Base-by-base conservation (phyloP, 2,888 invertebrate genomes). In the Hydroisotoma schaefferi region DNA sequence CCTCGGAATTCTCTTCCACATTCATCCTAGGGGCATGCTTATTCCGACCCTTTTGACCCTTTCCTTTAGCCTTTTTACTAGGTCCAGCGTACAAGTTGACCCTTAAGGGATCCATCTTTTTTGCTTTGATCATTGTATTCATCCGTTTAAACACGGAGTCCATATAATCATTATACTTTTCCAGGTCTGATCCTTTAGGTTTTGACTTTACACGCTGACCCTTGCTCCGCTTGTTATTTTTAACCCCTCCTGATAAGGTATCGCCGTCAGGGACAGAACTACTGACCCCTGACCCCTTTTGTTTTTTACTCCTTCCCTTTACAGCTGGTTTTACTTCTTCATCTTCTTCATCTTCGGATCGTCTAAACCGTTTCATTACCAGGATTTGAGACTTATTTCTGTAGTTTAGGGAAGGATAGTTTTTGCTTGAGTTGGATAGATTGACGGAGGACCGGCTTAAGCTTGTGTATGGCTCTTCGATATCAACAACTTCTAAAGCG, bases 21-120 rank as follows among this genome's bases (percentile, higher is more conserved):
- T 57, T 43, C 55, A 54, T 51, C 44, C 54, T 47, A 12, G 54
- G 26, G 18, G 12, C 54, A 8, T 58, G 37, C 25, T 62, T 65
- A 51, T 59, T 57, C 26, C 44, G 27, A 23, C 20, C 37, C 29
- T 49, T 61, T 25, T 48, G 51, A 37, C 48, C 26, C 15, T 28
- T 56, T 27, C 22, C 48, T n/a, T 28, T 53, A 38, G 51, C 22
- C 2, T 52, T 44, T 15, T 38, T 40, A 15, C 49, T 52, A 46
- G 57, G 58, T 10, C 70, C 69, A 47, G 68, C 65, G 43, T 65
- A 71, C 40, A 71, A 47, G 51, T 71, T 71, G 18, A 71, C 71
- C 20, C 68, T 47, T 1, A 71, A 55, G 2, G 71, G 71, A 49
- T 71, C 71, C 71, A 71, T 71, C 3, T 65, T 55, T 47, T 71